phyloP scores from a whole-genome alignment of 2,113 vertebrate genomes.

The Crotalus tigris region DNA sequence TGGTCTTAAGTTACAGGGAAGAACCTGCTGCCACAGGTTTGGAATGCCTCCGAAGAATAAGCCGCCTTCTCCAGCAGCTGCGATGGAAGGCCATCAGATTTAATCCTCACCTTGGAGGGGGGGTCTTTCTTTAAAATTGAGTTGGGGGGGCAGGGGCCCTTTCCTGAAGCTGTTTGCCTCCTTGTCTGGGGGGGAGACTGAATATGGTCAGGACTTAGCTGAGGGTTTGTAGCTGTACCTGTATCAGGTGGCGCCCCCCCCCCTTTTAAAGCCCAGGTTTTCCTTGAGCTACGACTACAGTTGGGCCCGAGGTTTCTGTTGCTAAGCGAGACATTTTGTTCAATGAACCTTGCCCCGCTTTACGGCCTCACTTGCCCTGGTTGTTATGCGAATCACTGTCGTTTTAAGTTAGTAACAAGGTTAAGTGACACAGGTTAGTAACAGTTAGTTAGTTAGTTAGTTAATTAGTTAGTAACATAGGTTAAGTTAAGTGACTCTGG shows the following conservation, averaged over 20 bases:
- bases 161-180: background rate
- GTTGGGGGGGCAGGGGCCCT: background rate
- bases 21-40: background rate
- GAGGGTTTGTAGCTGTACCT: background rate
- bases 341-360: no score
- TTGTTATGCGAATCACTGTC: no score
- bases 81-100: background rate
- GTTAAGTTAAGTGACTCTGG: no score
- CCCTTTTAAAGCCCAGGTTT: background rate
- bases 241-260: background rate
- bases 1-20: background rate
- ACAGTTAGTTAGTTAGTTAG: no score
- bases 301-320: no score
- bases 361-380: no score
- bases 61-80: background rate
- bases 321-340: no score
- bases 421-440: no score
- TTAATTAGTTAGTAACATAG: no score
- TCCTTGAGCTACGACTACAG: no score
- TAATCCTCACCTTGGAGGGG: background rate
- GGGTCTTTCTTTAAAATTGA: fast-evolving
- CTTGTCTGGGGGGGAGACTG: background rate
- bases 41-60: background rate
- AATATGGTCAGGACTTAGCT: background rate
- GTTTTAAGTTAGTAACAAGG: no score